Conservation (phyloP, 2,888 invertebrate genomes). For the Agrilus cyanescens region DNA sequence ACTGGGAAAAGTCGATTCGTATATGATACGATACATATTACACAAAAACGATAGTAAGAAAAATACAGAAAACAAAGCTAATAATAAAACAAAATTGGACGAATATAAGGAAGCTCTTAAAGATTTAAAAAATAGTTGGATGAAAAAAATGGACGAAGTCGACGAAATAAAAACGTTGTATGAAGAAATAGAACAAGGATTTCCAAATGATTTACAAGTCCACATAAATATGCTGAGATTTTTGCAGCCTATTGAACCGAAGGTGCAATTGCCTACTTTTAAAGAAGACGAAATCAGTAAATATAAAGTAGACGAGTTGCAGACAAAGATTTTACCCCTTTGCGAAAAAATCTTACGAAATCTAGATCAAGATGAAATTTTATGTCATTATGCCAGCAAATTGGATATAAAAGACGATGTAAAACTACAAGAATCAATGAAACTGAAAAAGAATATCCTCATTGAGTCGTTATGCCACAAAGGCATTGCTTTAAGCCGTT, state of each 20-base stretch:
- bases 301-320: slow-evolving; percentile 24
- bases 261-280: slow-evolving; percentile 34
- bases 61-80: slow-evolving; percentile 30
- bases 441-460: slow-evolving; percentile 68
- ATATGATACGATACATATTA: slow-evolving; percentile 59
- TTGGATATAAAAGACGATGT: slow-evolving; percentile 63
- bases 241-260: slow-evolving; percentile 49
- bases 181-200: slow-evolving; percentile 57
- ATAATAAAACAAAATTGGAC: slow-evolving; percentile 55
- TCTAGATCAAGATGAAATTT: slow-evolving; percentile 65
- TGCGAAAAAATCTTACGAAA: slow-evolving; percentile 55
- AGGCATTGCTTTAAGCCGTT: slow-evolving; percentile 59
- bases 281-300: slow-evolving; percentile 10
- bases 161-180: slow-evolving; percentile 41
- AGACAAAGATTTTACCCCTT: slow-evolving; percentile 46
- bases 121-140: slow-evolving; percentile 76
- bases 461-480: slow-evolving; percentile 70
- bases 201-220: slow-evolving; percentile 63
- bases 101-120: slow-evolving; percentile 76
- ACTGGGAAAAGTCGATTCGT: slow-evolving; percentile 57
- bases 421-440: slow-evolving; percentile 56
- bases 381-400: slow-evolving; percentile 77
- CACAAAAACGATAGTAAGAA: slow-evolving; percentile 39
- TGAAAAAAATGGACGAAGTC: slow-evolving; percentile 63
- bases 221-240: slow-evolving; percentile 70